These are phyloP conservation scores for Clostera curtula DNA, from an alignment of 2,888 invertebrate genomes.

Conservation along the genomic window DNA sequence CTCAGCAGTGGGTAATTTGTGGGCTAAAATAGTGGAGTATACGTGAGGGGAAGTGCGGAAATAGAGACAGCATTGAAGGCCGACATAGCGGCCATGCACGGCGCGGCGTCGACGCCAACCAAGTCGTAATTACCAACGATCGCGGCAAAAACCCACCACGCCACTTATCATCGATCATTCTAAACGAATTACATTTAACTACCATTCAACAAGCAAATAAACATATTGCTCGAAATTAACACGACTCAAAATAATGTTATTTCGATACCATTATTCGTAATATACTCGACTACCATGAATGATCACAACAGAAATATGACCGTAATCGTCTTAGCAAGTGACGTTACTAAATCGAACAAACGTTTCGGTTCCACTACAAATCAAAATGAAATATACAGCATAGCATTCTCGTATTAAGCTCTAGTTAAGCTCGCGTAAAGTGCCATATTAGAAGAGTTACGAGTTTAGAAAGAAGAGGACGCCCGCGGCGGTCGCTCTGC, in stretches of 20 bases:
- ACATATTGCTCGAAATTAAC: slow-evolving; percentile 16
- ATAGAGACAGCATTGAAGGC: slow-evolving; percentile 28
- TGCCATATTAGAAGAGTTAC: slow-evolving; percentile 67
- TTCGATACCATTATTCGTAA: slow-evolving; percentile 14
- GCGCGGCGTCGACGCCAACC: slow-evolving; percentile 16
- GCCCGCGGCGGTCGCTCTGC: slow-evolving; percentile 55
- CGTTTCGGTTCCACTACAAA: slow-evolving; percentile 53
- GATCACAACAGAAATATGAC: slow-evolving; percentile 36
- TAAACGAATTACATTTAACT: slow-evolving; percentile 42
- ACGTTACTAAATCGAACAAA: slow-evolving; percentile 38
- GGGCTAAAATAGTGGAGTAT: slow-evolving; percentile 4
- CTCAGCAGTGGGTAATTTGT: slow-evolving; percentile 2
- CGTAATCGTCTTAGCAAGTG: slow-evolving; percentile 49
- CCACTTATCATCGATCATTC: slow-evolving; percentile 41
- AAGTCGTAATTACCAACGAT: slow-evolving; percentile 23
- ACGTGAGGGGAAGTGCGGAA: slow-evolving; percentile 31
- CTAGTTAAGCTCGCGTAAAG: slow-evolving; percentile 59
- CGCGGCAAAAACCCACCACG: slow-evolving; percentile 32
- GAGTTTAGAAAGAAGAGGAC: slow-evolving; percentile 56
- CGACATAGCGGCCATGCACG: slow-evolving; percentile 16
- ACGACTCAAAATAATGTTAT: slow-evolving; percentile 18
- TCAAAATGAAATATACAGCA: slow-evolving; percentile 60
- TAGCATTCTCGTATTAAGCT: slow-evolving; percentile 54
- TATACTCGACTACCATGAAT: slow-evolving; percentile 24
- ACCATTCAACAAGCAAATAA: slow-evolving; percentile 28